Base-by-base conservation (phyloP, 2,113 vertebrate genomes). In the Etheostoma cragini region DNA sequence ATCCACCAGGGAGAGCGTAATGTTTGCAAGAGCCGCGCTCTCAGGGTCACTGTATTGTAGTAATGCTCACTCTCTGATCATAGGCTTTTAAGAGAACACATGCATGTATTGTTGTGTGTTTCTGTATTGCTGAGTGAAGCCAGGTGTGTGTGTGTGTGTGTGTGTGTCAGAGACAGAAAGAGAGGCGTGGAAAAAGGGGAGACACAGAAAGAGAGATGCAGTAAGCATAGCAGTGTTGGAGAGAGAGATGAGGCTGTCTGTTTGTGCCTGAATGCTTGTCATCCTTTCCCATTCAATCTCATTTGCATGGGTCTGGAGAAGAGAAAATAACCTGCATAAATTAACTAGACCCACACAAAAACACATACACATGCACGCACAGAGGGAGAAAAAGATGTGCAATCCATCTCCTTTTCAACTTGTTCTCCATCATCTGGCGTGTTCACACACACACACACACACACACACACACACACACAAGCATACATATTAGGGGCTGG, bases 281-380 rank as follows among this genome's bases (percentile, higher is more conserved):
- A 91, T 86, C 85, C 84, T 81, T 86, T 90, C 68, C 83, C 85
- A 92, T 91, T 93, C 90, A 91, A 88, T 92, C 93, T 91, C 88
- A 95, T 95, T 95, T 94, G 93, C 93, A 95, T 94, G 82, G 93
- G 92, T 91, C 91, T 93, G 86, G 88, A 92, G 87, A 92, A 87
- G 89, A 93, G 93, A 92, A 94, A 94, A 94, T 93, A 91, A 91
- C 91, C 90, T 89, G 92, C 90, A 94, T 94, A 94, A 94, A 95
- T 94, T 93, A 94, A 89, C 87, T 78, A 46, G 63, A 80, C 83
- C 75, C 79, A 83, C 86, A 80, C 67, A 75, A 19, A 75, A 3
- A 75, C n/a, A 76, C 56, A 74, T 62, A 30, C 64, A 69, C 72
- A 83, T 22, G 74, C 26, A 64, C 69, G 68, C 24, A 13, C 30